These are phyloP conservation scores for Crocodylus rhombifer DNA, from an alignment of 2,797 vertebrate species.

Conservation along the genomic window DNA sequence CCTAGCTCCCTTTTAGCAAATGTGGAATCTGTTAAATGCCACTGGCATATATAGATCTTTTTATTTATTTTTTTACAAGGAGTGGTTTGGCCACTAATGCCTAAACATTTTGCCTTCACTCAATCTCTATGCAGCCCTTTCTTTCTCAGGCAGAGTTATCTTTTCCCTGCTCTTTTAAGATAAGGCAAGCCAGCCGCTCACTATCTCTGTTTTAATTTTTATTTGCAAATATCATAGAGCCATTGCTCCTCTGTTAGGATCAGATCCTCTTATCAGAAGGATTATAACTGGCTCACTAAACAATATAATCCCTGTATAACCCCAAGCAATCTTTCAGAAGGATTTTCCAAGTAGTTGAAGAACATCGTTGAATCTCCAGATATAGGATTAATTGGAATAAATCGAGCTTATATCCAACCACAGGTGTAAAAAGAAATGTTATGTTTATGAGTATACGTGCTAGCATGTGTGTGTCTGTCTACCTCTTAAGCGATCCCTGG, in stretches of 20 bases:
- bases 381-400: constrained; percentile 24
- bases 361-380: constrained; percentile 9
- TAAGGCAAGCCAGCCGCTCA: constrained; percentile 44
- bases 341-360: constrained; percentile 51
- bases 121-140: neutral
- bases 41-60: neutral
- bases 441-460: neutral
- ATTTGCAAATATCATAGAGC: neutral
- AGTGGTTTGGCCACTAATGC: neutral
- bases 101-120: neutral
- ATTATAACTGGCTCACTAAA: constrained; percentile 68
- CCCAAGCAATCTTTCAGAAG: constrained; percentile 47
- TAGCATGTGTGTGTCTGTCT: neutral
- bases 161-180: neutral
- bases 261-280: constrained; percentile 57
- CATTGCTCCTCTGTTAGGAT: neutral
- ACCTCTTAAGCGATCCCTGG: neutral
- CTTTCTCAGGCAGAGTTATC: neutral
- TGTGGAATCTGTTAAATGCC: neutral
- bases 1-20: neutral
- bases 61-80: neutral
- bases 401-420: neutral
- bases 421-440: rapidly evolving
- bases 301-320: constrained; percentile 55
- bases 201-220: constrained; percentile 32